Conservation (phyloP, 2,113 vertebrate genomes). For the Alexandromys fortis region DNA sequence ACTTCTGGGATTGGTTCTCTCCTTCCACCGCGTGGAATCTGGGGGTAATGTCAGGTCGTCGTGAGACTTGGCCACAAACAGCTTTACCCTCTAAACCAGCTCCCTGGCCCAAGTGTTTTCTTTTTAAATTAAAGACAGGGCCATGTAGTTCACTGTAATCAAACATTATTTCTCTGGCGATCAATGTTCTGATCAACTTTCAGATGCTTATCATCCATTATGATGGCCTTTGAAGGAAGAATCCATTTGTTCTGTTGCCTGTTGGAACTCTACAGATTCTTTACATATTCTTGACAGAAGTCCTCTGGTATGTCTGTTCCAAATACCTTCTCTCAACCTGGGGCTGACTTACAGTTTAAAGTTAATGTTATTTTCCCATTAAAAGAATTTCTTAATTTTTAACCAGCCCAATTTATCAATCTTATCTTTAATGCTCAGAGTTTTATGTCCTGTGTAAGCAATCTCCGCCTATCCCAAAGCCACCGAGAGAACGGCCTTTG, state of each 20-base stretch:
- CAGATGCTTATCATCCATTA: neutral
- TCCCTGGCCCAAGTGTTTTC: neutral
- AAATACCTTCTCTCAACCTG: slow-evolving; percentile 23
- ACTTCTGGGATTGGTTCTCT: neutral
- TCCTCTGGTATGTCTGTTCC: neutral
- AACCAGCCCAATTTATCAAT: neutral
- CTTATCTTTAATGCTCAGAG: neutral
- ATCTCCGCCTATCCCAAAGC: neutral
- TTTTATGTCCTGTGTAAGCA: slow-evolving; percentile 8
- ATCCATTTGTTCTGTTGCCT: neutral
- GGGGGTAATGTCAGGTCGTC: neutral
- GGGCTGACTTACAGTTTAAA: neutral
- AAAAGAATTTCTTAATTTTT: slow-evolving; percentile 55
- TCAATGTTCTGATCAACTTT: neutral
- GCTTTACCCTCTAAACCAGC: neutral
- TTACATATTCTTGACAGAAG: neutral
- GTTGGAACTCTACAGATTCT: neutral
- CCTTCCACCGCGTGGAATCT: neutral
- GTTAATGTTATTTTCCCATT: slow-evolving; percentile 14
- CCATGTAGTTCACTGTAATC: neutral
- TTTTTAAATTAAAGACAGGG: neutral
- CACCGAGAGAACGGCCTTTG: neutral
- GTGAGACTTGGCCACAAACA: neutral
- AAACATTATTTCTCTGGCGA: neutral
- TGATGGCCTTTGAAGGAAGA: neutral